Conservation (phyloP, 1,140 invertebrate genomes). For the Penaeus japonicus region DNA sequence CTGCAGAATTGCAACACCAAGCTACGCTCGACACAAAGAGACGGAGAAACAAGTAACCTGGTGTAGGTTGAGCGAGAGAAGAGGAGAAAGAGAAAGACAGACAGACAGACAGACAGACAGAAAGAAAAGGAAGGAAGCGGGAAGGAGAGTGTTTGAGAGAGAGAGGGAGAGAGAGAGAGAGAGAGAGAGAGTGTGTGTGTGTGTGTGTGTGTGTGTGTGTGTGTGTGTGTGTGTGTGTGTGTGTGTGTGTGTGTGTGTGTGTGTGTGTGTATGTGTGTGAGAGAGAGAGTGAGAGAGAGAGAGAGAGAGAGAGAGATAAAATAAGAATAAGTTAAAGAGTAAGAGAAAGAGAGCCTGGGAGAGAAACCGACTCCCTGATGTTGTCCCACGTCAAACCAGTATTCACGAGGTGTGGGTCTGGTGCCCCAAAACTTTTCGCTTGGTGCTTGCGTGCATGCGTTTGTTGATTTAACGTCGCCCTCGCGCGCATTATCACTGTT, state of each 20-base stretch:
- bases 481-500: no score
- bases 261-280: not conserved
- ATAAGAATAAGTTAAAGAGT: not conserved
- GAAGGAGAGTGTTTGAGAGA: not conserved
- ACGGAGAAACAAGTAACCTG: no score
- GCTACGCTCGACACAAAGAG: no score
- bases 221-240: not conserved
- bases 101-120: slow-evolving; percentile 13
- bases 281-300: not conserved
- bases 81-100: slow-evolving; percentile 16
- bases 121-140: not conserved
- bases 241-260: slow-evolving; percentile 13
- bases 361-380: no score
- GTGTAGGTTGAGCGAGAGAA: not conserved
- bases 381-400: no score
- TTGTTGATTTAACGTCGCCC: no score
- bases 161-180: not conserved
- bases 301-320: no score
- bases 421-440: no score
- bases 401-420: no score
- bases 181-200: not conserved
- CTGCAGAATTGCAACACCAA: no score
- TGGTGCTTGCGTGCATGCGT: no score
- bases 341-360: not conserved
- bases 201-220: not conserved